Evolutionary conservation across 1,140 invertebrate genomes (phyloP).

Genomic region (Ditylenchus dipsaci): DNA sequence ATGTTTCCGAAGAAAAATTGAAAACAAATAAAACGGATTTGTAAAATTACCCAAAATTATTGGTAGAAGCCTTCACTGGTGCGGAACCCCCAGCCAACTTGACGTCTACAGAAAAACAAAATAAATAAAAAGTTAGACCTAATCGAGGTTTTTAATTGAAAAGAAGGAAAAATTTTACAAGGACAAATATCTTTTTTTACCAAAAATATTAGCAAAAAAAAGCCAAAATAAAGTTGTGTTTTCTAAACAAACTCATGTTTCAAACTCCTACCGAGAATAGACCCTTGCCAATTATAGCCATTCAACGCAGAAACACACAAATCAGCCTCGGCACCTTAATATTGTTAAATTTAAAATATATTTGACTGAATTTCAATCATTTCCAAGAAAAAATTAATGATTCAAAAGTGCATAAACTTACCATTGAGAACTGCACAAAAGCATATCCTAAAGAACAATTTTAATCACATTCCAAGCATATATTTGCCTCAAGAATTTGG

Average conservation of each 20-base stretch:
- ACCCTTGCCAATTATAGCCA: conserved; percentile 32
- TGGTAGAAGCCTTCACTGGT: background rate
- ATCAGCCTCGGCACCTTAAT: conserved; percentile 19
- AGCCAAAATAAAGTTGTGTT: too few species aligned
- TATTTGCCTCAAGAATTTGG: too few species aligned
- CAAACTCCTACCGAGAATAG: conserved; percentile 10
- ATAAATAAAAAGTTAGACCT: background rate
- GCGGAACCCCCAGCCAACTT: background rate
- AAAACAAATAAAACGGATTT: background rate
- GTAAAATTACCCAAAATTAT: conserved; percentile 16
- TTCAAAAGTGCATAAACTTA: too few species aligned
- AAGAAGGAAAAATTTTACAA: background rate
- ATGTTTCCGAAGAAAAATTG: background rate
- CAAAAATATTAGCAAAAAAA: too few species aligned
- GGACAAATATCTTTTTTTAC: too few species aligned
- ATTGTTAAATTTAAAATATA: too few species aligned
- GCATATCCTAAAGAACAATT: conserved; percentile 18
- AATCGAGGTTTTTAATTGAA: background rate
- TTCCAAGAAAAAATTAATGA: too few species aligned
- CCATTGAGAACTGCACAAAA: conserved; percentile 26
- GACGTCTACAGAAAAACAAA: conserved; percentile 9
- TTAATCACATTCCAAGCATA: too few species aligned
- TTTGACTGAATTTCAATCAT: too few species aligned
- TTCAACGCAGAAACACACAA: conserved; percentile 29
- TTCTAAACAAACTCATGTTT: too few species aligned